phyloP scores from a whole-genome alignment of 2,113 vertebrate species.

The Aspiorhynchus laticeps region DNA sequence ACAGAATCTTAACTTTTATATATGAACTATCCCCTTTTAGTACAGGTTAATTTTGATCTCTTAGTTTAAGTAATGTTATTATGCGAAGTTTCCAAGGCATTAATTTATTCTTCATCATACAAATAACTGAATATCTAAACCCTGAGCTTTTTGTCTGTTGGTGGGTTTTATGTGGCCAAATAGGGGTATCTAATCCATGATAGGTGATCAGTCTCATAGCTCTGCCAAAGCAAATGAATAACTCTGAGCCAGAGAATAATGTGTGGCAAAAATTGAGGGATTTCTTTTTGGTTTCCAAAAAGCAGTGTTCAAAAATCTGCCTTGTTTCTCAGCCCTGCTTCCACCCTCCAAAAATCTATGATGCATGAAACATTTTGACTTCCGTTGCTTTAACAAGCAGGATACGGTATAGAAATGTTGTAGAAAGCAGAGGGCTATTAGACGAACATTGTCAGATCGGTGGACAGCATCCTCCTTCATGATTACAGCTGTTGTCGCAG shows the following conservation, averaged over 20 bases:
- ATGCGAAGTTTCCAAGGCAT: too few species aligned
- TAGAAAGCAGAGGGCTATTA: not conserved
- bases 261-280: not conserved
- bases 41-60: not conserved
- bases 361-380: conserved; percentile 24
- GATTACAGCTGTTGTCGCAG: not conserved
- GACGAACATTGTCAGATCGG: not conserved
- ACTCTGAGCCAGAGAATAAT: not conserved
- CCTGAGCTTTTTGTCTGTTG: not conserved
- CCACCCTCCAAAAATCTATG: not conserved
- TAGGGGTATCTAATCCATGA: not conserved
- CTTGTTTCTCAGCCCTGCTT: not conserved
- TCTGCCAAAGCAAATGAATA: not conserved
- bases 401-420: conserved; percentile 9
- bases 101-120: not conserved
- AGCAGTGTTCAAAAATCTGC: not conserved
- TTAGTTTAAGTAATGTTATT: not conserved
- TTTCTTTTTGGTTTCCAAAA: not conserved
- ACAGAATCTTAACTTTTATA: not conserved
- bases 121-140: not conserved
- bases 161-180: not conserved
- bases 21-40: not conserved
- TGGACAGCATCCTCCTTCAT: not conserved
- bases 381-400: conserved; percentile 8
- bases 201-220: not conserved